These are phyloP conservation scores for Serrognathus titanus DNA, from an alignment of 2,888 invertebrate species.

Conservation along the genomic window DNA sequence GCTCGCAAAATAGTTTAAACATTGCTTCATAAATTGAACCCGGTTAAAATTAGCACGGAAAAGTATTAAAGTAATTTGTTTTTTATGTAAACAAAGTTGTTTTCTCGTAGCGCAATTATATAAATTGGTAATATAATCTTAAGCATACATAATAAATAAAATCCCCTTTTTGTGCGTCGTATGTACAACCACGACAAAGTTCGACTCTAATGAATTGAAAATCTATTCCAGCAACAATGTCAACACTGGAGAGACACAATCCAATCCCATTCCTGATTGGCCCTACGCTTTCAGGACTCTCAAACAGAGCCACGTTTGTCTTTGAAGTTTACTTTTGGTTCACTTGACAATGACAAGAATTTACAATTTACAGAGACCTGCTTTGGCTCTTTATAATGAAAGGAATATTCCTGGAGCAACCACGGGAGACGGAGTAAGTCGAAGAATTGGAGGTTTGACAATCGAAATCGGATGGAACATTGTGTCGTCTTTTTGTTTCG, in stretches of 20 bases:
- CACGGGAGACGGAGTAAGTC: neutral
- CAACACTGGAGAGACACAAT: constrained; percentile 45
- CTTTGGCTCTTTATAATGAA: constrained; percentile 13
- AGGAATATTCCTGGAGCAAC: neutral
- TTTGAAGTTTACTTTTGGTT: constrained; percentile 46
- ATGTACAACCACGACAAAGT: constrained; percentile 8
- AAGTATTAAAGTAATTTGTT: too few relatives aligned
- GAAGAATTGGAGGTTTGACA: neutral
- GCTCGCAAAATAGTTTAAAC: too few relatives aligned
- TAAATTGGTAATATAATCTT: constrained; percentile 26
- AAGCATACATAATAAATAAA: constrained; percentile 38
- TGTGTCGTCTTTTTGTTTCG: too few relatives aligned
- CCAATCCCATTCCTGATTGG: constrained; percentile 45
- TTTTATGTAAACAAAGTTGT: neutral
- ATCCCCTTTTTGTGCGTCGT: constrained; percentile 18
- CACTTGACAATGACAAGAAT: constrained; percentile 43
- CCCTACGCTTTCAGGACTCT: constrained; percentile 35
- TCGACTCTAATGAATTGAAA: constrained; percentile 47
- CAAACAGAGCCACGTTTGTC: constrained; percentile 44
- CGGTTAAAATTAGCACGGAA: too few relatives aligned
- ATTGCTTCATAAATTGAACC: too few relatives aligned
- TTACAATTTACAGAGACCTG: constrained; percentile 35
- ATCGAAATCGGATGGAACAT: too few relatives aligned
- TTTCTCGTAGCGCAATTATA: neutral
- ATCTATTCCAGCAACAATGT: constrained; percentile 48